A percentile compares a stretch with the other conserved stretches of the same genome.
Evolutionary conservation across 64 coral and sea anemone species (phyloP).

Genomic region (Dendrophyllia cribrosa): DNA sequence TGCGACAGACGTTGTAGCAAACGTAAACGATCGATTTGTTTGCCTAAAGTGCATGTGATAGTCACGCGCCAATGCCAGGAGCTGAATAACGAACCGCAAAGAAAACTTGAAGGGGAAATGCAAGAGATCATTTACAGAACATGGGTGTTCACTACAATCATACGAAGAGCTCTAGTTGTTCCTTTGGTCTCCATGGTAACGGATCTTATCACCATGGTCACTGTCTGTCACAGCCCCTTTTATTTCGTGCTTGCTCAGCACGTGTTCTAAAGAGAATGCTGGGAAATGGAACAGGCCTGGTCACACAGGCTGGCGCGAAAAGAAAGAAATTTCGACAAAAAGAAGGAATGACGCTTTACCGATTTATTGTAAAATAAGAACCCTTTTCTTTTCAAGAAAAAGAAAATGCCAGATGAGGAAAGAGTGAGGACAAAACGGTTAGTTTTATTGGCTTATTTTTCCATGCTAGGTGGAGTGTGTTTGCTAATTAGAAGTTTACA

Average conservation of each 20-base stretch:
- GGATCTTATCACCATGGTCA: neutral
- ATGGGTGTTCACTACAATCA: no score
- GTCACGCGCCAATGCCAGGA: no score
- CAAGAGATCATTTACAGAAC: no score
- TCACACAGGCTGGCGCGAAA: constrained; percentile 39
- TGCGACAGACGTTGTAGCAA: no score
- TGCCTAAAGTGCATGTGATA: no score
- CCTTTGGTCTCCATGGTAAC: neutral
- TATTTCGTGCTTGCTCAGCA: neutral
- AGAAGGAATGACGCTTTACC: neutral
- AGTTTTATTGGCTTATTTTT: neutral
- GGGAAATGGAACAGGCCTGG: constrained; percentile 10
- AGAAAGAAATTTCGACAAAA: neutral
- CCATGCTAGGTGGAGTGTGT: neutral
- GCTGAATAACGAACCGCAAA: no score
- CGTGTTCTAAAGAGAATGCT: neutral
- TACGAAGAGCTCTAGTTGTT: no score
- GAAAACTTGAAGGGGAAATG: no score
- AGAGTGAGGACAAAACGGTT: constrained; percentile 35
- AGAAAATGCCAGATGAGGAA: constrained; percentile 42
- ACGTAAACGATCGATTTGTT: no score
- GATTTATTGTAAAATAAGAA: neutral
- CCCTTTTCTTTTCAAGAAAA: neutral
- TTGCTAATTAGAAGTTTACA: neutral
- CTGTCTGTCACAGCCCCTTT: neutral